phyloP scores from a whole-genome alignment of 2,113 vertebrate species.

The Sorex araneus region DNA sequence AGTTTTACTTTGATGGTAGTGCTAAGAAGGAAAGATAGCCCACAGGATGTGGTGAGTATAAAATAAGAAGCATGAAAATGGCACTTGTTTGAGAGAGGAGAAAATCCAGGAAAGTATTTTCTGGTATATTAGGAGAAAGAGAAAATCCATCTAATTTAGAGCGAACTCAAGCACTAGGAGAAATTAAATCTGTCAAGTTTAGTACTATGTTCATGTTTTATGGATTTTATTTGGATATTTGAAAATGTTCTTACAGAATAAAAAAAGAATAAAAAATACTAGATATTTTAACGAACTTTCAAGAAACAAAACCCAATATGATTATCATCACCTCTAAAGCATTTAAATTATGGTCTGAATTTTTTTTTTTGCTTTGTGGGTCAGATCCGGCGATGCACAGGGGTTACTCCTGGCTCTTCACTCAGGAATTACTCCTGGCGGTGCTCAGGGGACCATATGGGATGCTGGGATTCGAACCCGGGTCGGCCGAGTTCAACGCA shows the following conservation, averaged over 20 bases:
- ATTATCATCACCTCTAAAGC: too few relatives aligned
- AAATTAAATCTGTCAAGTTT: not conserved
- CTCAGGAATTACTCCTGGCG: too few relatives aligned
- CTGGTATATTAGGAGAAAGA: not conserved
- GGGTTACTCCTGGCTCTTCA: too few relatives aligned
- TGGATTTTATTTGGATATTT: not conserved
- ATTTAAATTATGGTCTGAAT: too few relatives aligned
- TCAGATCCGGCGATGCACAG: too few relatives aligned
- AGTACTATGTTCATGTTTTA: not conserved
- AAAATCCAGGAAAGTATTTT: not conserved
- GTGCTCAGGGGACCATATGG: too few relatives aligned
- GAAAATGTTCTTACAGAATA: conserved; percentile 14
- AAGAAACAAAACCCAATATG: not conserved
- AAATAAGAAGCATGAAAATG: not conserved
- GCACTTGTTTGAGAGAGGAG: not conserved
- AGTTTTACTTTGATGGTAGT: not conserved
- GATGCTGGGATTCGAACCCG: too few relatives aligned
- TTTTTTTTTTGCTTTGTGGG: too few relatives aligned
- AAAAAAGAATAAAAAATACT: conserved; percentile 12
- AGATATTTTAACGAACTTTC: not conserved
- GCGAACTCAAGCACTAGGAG: not conserved
- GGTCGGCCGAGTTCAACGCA: too few relatives aligned
- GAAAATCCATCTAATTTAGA: too few relatives aligned
- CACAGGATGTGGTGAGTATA: not conserved
- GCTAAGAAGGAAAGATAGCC: not conserved